A percentile compares a stretch with the other conserved stretches of the same genome.
Evolutionary conservation across 2,888 invertebrate species (phyloP).

Genomic region (Luffia ferchaultella): DNA sequence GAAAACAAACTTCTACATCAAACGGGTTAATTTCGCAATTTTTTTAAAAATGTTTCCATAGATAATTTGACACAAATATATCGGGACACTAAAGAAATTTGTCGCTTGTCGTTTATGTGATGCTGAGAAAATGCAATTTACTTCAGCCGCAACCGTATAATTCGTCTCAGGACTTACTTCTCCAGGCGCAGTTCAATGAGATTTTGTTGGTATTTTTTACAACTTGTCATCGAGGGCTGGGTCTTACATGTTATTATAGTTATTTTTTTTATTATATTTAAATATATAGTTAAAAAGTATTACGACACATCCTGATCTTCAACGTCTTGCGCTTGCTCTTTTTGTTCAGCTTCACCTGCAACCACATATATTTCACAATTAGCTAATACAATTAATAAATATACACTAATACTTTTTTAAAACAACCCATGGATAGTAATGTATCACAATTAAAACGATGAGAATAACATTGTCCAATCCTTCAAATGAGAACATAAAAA

Average conservation of each 20-base stretch:
- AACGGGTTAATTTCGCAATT: conserved; percentile 46
- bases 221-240: conserved; percentile 52
- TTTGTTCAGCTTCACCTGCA: conserved; percentile 88
- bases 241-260: conserved; percentile 61
- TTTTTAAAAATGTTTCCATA: conserved; percentile 33
- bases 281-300: conserved; percentile 59
- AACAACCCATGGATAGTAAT: too few species aligned
- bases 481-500: too few species aligned
- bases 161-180: neutral
- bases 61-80: conserved; percentile 40
- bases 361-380: conserved; percentile 16
- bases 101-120: conserved; percentile 4
- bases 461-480: too few species aligned
- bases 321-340: conserved; percentile 91
- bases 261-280: conserved; percentile 58
- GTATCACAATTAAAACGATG: too few species aligned
- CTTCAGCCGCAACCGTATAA: neutral
- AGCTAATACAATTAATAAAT: conserved; percentile 13
- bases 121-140: neutral
- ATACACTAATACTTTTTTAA: too few species aligned
- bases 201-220: conserved; percentile 17
- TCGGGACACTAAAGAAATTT: conserved; percentile 15
- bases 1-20: conserved; percentile 51
- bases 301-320: conserved; percentile 97
- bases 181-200: neutral